Evolutionary conservation across 2,797 vertebrate genomes (phyloP).

Genomic region (Emys orbicularis): DNA sequence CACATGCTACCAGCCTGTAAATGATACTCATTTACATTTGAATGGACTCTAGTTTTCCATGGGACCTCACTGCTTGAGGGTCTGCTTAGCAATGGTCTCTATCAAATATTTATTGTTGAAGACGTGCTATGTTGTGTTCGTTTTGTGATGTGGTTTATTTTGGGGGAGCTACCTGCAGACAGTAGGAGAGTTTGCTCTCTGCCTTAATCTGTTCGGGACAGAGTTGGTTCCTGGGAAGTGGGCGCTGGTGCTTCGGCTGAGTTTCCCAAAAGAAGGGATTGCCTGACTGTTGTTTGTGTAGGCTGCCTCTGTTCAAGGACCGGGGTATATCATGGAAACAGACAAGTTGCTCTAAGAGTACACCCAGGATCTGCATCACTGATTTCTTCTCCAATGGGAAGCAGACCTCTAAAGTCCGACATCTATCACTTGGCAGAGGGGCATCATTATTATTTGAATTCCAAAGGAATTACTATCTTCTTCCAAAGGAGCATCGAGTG

Average conservation of each 20-base stretch:
- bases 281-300: background rate
- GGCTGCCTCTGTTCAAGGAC: too few relatives aligned
- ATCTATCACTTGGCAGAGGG: background rate
- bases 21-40: background rate
- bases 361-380: background rate
- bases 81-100: background rate
- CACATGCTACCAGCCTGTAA: fast-evolving
- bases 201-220: background rate
- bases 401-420: background rate
- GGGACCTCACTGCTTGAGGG: background rate
- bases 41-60: background rate
- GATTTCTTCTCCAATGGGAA: background rate
- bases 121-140: too few relatives aligned
- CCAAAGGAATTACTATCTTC: background rate
- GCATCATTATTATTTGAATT: background rate
- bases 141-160: too few relatives aligned
- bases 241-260: background rate
- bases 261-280: too few relatives aligned
- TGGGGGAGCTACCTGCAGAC: background rate
- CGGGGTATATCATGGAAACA: too few relatives aligned
- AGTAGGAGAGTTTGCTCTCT: background rate
- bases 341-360: background rate
- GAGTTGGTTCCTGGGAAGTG: background rate
- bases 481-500: background rate
- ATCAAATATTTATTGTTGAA: too few relatives aligned